Evolutionary conservation across 2,797 vertebrate species (phyloP), one percentile per base, ranked within the genome.

Genomic region (Acropternis orthonyx): DNA sequence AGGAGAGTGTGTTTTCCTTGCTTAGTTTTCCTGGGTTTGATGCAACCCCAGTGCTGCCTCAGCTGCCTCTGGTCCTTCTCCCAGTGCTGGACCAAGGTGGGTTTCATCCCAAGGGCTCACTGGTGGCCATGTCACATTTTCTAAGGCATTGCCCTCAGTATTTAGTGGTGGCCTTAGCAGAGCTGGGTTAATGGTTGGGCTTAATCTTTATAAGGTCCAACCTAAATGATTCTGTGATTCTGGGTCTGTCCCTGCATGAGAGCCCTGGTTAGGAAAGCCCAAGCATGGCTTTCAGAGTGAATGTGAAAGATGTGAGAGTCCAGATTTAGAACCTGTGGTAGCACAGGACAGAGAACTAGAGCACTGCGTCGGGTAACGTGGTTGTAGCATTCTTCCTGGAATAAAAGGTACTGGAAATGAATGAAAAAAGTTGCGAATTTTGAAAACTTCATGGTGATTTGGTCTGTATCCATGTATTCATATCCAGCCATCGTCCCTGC

Each of bases 241-340:
- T 52, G 26, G 46, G 13, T 65, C 52, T 72, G 19, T 59, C 59
- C 32, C 39, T 39, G 18, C 46, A 27, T 34, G 77, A 63, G 56
- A 49, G 10, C 27, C 20, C 66, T 5, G 2, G 44, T 44, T 65
- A 51, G 65, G 66, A 73, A 59, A 88, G 74, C 39, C 52, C 8
- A 6, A 66, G 59, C 0, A 1, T 34, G 48, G 48, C 27, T 95
- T 81, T 81, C 34, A 13, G 27, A n/a, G 69, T 74, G 49, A 92
- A 51, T 69, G 62, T 24, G 52, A 48, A 81, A 75, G 71, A 69
- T 78, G n/a, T 82, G 24, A 79, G 81, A 76, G 59, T 72, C 55
- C 55, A 48, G 43, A 48, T 90, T 78, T 88, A 84, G 54, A 93
- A 46, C 44, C n/a, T 55, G n/a, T 67, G 52, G 28, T 54, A 68